Evolutionary conservation across 2,797 vertebrate genomes (phyloP).

Genomic region (Cynopterus sphinx): DNA sequence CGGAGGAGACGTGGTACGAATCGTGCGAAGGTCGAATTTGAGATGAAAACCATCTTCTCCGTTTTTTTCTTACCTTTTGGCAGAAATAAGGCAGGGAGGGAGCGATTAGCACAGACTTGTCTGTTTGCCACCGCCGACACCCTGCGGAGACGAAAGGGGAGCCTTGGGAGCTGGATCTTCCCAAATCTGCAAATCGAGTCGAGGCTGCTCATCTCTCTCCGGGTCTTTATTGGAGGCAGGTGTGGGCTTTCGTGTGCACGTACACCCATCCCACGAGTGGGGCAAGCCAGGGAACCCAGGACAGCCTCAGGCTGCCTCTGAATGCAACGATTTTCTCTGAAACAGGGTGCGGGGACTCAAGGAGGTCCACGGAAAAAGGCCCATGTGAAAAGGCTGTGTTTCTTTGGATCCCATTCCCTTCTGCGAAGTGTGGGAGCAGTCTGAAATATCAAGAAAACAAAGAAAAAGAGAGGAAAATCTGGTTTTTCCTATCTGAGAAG

Average conservation of each 20-base stretch:
- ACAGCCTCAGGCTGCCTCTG: background rate
- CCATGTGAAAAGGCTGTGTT: background rate
- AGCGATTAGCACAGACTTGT: background rate
- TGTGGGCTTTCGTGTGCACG: background rate
- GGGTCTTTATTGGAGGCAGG: background rate
- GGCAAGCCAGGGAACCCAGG: background rate
- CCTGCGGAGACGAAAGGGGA: background rate
- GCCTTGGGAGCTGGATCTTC: background rate
- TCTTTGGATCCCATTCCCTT: background rate
- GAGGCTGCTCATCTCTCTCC: background rate
- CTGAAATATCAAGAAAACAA: background rate
- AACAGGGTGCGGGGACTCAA: background rate
- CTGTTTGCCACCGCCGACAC: background rate
- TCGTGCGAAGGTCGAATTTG: background rate
- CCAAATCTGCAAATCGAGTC: background rate
- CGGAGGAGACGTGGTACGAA: background rate
- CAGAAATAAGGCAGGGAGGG: background rate
- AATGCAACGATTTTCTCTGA: background rate
- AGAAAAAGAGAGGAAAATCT: background rate
- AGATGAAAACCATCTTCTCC: background rate
- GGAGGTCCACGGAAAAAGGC: background rate
- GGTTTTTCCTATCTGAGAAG: background rate
- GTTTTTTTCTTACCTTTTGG: background rate
- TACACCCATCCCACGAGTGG: background rate
- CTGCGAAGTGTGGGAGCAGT: background rate